Base-by-base conservation (phyloP, 2,888 invertebrate genomes). In the Rhingia campestris region DNA sequence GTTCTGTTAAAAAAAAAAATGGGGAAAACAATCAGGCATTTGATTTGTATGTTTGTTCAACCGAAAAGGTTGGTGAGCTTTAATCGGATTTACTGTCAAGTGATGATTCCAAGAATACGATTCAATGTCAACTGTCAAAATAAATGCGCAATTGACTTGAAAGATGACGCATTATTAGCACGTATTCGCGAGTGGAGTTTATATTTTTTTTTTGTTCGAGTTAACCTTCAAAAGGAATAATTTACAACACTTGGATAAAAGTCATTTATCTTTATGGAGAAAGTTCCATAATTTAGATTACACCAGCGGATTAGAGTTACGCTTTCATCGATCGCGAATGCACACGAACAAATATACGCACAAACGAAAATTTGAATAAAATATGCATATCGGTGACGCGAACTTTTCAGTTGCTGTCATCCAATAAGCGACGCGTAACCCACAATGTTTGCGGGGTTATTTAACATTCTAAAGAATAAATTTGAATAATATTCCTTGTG, bases 381-480 rank as follows among this genome's bases (percentile, higher is more conserved):
- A 35, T 30, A 58, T 47, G 37, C 35, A 33, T 37, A 56, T 30
- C 9, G n/a, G 33, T 41, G 45, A 61, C 14, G 33, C 22, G 9
- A 12, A 66, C 32, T n/a, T 41, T 30, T 37, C 5, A 3, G n/a
- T 45, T 49, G n/a, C 22, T 51, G 53, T 63, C 63, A 45, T 22
- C 37, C 10, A 47, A n/a, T 3, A 51, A n/a, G n/a, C 39, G 33
- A 58, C 41, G 30, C 43, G 14, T 6, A 32, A 33, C 35, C 33
- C n/a, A 14, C 33, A 6, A 53, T 39, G 10, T 12, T 14, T 30
- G 41, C 47, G 59, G 53, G 47, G 59, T 76, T 69, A 69, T 54
- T 67, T 61, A 76, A 54, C 56, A 67, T 61, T 67, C 76, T 67
- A 69, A 45, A 45, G 53, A 53, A 61, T 49, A 47, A 67, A 75